Conservation (phyloP, 2,888 invertebrate species). For the Spilosoma lubricipeda region DNA sequence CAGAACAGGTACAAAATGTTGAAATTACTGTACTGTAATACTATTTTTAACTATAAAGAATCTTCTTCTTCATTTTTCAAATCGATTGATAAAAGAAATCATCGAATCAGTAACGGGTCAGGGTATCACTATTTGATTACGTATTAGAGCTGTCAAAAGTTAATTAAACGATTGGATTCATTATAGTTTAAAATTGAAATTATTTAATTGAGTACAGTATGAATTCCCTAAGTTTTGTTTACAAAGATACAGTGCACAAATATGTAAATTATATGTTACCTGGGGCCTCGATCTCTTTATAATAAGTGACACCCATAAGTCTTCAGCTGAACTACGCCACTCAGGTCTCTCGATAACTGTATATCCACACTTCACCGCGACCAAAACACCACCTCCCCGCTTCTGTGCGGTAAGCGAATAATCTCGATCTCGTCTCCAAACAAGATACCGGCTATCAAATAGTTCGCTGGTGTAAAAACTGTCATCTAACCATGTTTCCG, state of each 20-base stretch:
- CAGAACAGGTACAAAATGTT: too few species aligned
- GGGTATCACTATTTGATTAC: too few species aligned
- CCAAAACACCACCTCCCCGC: constrained; percentile 14
- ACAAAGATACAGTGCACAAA: not conserved
- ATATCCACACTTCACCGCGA: constrained; percentile 12
- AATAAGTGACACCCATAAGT: not conserved
- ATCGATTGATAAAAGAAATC: too few species aligned
- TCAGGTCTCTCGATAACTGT: constrained; percentile 1
- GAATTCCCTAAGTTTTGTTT: not conserved
- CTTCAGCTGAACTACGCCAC: constrained; percentile 21
- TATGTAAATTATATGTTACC: not conserved
- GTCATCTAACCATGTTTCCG: constrained; percentile 10
- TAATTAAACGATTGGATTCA: too few species aligned
- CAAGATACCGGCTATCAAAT: constrained; percentile 9
- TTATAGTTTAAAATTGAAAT: not conserved
- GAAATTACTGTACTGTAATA: too few species aligned
- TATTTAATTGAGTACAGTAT: not conserved
- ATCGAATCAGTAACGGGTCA: too few species aligned
- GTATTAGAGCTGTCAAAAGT: too few species aligned
- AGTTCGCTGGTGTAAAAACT: constrained; percentile 8
- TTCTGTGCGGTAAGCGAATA: constrained; percentile 9
- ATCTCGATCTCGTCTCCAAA: constrained; percentile 13
- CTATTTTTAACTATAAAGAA: too few species aligned
- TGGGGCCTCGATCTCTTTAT: not conserved
- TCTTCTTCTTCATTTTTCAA: too few species aligned